These are phyloP conservation scores for Phalacrocorax brasilianus DNA, from an alignment of 2,113 vertebrate genomes.

Conservation along the genomic window DNA sequence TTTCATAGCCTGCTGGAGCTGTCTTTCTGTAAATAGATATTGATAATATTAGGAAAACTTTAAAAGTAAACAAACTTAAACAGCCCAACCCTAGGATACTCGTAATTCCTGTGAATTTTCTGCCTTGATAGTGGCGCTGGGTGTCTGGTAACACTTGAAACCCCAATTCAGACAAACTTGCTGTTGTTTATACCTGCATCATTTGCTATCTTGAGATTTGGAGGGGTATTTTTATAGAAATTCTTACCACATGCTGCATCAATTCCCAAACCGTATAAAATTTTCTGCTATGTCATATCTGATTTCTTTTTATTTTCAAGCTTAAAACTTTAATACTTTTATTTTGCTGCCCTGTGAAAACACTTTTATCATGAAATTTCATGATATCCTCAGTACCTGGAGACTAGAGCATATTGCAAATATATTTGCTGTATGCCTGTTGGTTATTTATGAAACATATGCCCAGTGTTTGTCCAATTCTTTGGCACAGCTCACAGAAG, in stretches of 20 bases:
- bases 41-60: background rate
- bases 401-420: background rate
- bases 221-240: background rate
- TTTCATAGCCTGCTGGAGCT: background rate
- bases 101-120: background rate
- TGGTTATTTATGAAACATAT: conserved; percentile 31
- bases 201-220: background rate
- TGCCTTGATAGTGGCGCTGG: background rate
- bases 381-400: background rate
- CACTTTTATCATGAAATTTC: background rate
- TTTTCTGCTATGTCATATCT: background rate
- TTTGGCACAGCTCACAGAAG: background rate
- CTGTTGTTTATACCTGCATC: background rate
- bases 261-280: background rate
- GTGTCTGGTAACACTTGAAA: background rate
- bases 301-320: background rate
- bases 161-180: background rate
- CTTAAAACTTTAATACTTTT: background rate
- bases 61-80: background rate
- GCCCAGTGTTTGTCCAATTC: background rate
- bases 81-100: background rate
- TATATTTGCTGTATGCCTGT: conserved; percentile 4
- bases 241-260: background rate
- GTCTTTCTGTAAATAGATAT: background rate
- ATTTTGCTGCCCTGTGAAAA: background rate